Base-by-base conservation (phyloP, 1,140 invertebrate genomes). In the Saccostrea echinata region DNA sequence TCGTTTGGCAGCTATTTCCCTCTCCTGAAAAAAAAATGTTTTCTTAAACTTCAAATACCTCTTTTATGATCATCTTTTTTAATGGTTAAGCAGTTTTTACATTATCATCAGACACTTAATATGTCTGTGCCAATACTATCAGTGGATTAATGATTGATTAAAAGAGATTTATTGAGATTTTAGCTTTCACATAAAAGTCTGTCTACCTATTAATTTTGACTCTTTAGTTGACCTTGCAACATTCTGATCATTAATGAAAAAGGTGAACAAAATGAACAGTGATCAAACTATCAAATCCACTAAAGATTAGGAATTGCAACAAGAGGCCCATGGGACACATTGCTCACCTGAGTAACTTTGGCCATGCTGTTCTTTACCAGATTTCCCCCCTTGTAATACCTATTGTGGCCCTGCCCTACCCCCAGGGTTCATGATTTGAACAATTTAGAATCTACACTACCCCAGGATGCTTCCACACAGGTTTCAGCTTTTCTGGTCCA, bases 1-100 rank as follows among this genome's bases (percentile, higher is more conserved):
- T 24, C 89, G 88, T 86, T 92, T 92, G 16, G 84, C 88, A 80
- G 91, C 90, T 30, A 91, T 84, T 86, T 94, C 92, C 71, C 94
- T 91, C 52, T 90, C 91, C 91, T 91, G 86, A 76, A 76, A 71
- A 18, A 76, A 76, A 33, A 33, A 27, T 30, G 27, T 30, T 18
- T 30, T 76, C 13, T 30, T 76, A 30, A 43, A 43, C 43, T 43
- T 43, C 43, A 43, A 43, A 43, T 30, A 76, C 24, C 33, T 30
- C 30, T 30, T 57, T 57, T 18, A 57, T 61, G 18, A 61, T 1
- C 18, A 6, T 21, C 13, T 18, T 18, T 21, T 61, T 61, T 43
- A 43, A 43, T 43, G 43, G 43, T 43, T 43, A 43, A 43, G 43
- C 43, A 88, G n/a, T 52, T 81, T 68, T 9, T 21, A 76, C 21